These are phyloP conservation scores for Castor canadensis DNA, from an alignment of 2,113 vertebrate species.

Conservation along the genomic window DNA sequence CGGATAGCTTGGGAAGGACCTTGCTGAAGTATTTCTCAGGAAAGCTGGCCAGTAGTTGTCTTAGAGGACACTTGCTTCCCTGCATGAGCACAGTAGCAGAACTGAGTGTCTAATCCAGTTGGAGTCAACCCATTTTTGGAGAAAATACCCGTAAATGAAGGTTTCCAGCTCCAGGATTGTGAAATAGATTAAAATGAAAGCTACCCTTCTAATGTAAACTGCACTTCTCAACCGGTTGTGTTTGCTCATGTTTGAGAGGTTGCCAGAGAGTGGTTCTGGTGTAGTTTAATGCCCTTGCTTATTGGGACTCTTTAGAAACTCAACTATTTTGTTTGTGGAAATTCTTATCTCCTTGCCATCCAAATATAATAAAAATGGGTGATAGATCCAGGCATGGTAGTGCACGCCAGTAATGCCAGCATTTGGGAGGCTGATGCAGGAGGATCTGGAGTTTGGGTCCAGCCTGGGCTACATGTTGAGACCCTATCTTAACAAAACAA, in stretches of 20 bases:
- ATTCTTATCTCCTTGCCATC: neutral
- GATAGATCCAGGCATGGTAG: neutral
- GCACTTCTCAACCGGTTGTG: neutral
- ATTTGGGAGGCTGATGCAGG: too few relatives aligned
- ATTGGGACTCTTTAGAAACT: neutral
- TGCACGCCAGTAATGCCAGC: too few relatives aligned
- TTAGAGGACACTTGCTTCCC: neutral
- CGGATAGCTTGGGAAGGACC: neutral
- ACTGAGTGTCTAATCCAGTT: slow-evolving; percentile 20
- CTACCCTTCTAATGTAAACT: neutral
- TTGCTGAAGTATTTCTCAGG: neutral
- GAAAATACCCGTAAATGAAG: slow-evolving; percentile 58
- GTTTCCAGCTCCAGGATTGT: slow-evolving; percentile 53
- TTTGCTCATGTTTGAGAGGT: slow-evolving; percentile 6
- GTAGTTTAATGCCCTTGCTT: neutral
- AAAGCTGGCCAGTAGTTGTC: neutral
- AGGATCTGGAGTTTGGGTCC: too few relatives aligned
- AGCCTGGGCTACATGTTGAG: too few relatives aligned
- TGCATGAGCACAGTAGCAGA: neutral
- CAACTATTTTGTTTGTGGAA: neutral
- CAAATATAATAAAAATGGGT: neutral
- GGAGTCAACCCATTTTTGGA: slow-evolving; percentile 40
- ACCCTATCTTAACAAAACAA: too few relatives aligned
- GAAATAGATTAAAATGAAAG: slow-evolving; percentile 57
- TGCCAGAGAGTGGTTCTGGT: neutral